These are phyloP conservation scores for Tupiocoris notatus DNA, from an alignment of 2,888 invertebrate genomes.

Conservation along the genomic window DNA sequence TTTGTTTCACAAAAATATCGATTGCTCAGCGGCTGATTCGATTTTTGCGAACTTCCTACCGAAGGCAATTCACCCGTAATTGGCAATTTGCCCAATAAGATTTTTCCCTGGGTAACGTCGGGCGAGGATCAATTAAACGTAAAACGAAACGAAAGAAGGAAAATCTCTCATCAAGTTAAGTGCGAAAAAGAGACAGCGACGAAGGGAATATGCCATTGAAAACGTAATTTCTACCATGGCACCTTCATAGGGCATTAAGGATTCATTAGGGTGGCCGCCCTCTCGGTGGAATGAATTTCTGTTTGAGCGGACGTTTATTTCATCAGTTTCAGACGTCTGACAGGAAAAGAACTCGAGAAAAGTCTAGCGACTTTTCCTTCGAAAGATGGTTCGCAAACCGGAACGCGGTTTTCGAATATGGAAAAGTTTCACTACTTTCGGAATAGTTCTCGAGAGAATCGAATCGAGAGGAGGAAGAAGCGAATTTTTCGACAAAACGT, in stretches of 20 bases:
- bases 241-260: constrained; percentile 18
- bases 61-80: background rate
- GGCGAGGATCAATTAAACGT: background rate
- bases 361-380: background rate
- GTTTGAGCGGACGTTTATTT: constrained; percentile 12
- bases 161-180: constrained; percentile 14
- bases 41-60: too few species aligned
- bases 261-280: constrained; percentile 8
- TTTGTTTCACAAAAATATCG: too few species aligned
- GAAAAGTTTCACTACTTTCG: background rate
- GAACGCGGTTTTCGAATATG: background rate
- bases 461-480: too few species aligned
- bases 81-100: background rate
- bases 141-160: background rate
- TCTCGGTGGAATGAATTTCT: constrained; percentile 4
- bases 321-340: background rate
- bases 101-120: background rate
- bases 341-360: background rate
- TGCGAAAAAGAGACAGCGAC: background rate
- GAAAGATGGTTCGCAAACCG: background rate
- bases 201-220: constrained; percentile 7
- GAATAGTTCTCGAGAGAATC: too few species aligned
- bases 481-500: too few species aligned
- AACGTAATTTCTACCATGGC: constrained; percentile 7
- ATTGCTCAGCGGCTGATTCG: too few species aligned